These are phyloP conservation scores for Cephus rjabovi DNA, from an alignment of 2,888 invertebrate species.

Conservation along the genomic window DNA sequence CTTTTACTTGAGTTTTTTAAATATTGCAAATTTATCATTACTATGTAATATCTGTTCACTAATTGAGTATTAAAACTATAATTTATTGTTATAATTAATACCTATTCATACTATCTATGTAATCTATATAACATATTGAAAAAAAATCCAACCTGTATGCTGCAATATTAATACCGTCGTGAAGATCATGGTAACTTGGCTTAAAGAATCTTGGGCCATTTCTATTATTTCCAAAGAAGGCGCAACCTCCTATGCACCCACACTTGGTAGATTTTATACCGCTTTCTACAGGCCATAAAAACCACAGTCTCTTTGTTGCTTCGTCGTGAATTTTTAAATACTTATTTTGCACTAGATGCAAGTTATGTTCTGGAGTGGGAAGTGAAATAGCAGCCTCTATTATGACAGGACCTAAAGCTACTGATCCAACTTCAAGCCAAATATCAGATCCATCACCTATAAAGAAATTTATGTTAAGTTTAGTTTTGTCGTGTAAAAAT, in stretches of 20 bases:
- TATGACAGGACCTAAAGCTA: constrained; percentile 89
- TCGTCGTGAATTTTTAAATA: constrained; percentile 87
- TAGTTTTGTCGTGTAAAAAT: neutral
- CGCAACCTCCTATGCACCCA: constrained; percentile 95
- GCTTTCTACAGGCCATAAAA: constrained; percentile 86
- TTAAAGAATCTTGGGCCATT: constrained; percentile 92
- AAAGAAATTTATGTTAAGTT: neutral
- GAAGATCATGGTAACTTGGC: constrained; percentile 82
- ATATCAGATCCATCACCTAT: constrained; percentile 71
- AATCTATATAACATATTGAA: neutral
- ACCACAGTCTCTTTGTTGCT: constrained; percentile 89
- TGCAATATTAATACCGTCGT: constrained; percentile 86
- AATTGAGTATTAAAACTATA: neutral
- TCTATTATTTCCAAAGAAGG: constrained; percentile 92
- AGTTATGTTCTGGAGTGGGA: constrained; percentile 80
- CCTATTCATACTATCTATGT: neutral
- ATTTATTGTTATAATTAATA: neutral
- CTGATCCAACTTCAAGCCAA: constrained; percentile 93
- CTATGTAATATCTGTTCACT: neutral
- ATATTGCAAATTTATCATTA: neutral
- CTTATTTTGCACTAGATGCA: constrained; percentile 84
- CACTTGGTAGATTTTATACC: constrained; percentile 79
- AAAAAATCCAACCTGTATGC: constrained; percentile 71
- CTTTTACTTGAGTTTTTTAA: neutral
- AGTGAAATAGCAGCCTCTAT: constrained; percentile 90